Conservation (phyloP, 2,113 vertebrate genomes). For the Dromaius novaehollandiae region DNA sequence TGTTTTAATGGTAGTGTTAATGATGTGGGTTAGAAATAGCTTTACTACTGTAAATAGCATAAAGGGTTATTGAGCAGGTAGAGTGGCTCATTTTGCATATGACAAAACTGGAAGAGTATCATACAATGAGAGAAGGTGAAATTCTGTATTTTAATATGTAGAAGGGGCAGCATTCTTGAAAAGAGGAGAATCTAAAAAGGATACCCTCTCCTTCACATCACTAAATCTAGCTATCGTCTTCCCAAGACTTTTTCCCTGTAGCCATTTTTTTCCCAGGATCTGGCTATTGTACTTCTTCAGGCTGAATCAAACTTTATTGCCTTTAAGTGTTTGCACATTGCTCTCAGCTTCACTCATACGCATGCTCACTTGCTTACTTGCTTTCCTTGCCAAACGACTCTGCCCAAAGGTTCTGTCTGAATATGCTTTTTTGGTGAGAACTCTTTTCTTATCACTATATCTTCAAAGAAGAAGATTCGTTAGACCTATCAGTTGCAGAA, state of each 20-base stretch:
- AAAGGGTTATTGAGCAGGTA: not conserved
- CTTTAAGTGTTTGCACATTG: not conserved
- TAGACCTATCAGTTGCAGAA: not conserved
- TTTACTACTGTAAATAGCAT: not conserved
- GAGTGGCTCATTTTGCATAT: not conserved
- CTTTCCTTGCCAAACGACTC: not conserved
- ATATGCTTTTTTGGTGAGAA: not conserved
- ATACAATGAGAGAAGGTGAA: not conserved
- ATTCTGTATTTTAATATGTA: not conserved
- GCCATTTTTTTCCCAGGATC: not conserved
- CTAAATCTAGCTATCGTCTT: not conserved
- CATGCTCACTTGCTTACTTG: not conserved
- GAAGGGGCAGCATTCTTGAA: not conserved
- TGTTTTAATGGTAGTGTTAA: not conserved
- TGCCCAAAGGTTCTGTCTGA: not conserved
- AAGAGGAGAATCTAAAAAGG: not conserved
- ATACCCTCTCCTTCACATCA: not conserved
- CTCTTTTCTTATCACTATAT: not conserved
- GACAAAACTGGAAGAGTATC: not conserved
- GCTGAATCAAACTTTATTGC: not conserved
- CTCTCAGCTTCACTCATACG: not conserved
- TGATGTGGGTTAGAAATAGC: not conserved
- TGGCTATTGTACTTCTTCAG: not conserved
- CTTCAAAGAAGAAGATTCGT: not conserved
- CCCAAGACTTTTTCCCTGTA: not conserved